Conservation (phyloP, 1,140 invertebrate genomes). For the Lasaia peninsularis region DNA sequence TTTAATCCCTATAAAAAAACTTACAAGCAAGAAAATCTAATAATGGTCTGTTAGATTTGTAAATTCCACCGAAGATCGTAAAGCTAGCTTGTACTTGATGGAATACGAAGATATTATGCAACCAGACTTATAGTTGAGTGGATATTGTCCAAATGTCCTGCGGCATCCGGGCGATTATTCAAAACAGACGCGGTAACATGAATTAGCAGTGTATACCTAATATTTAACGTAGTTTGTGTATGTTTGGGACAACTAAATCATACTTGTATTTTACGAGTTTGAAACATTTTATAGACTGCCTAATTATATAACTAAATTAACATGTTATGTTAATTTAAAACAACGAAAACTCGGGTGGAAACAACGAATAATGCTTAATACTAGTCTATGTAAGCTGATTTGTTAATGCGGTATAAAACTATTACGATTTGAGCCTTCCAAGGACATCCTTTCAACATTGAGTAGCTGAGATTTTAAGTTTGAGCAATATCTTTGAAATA, state of each 20-base stretch:
- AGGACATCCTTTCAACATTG: no score
- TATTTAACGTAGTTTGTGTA: constrained; percentile 7
- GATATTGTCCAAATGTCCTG: constrained; percentile 48
- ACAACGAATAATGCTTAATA: no score
- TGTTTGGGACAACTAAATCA: neutral
- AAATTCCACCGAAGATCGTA: neutral
- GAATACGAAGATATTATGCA: constrained; percentile 35
- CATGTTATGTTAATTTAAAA: no score
- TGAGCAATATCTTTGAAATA: no score
- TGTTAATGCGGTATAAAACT: no score
- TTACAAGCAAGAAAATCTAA: no score
- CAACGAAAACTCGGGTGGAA: no score
- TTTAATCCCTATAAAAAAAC: no score
- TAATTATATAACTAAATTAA: neutral
- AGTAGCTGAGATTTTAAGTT: no score
- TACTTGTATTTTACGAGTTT: neutral
- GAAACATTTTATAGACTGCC: neutral
- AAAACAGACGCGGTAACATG: constrained; percentile 41
- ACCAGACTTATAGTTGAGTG: constrained; percentile 45
- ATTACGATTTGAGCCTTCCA: no score
- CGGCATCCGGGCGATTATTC: constrained; percentile 46
- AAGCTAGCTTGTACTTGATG: neutral
- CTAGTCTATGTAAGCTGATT: no score
- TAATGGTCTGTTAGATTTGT: neutral
- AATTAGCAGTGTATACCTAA: constrained; percentile 24